Evolutionary conservation across 2,888 invertebrate genomes (phyloP), one percentile per base, ranked within the genome.

Genomic region (Stenodera caucasica): DNA sequence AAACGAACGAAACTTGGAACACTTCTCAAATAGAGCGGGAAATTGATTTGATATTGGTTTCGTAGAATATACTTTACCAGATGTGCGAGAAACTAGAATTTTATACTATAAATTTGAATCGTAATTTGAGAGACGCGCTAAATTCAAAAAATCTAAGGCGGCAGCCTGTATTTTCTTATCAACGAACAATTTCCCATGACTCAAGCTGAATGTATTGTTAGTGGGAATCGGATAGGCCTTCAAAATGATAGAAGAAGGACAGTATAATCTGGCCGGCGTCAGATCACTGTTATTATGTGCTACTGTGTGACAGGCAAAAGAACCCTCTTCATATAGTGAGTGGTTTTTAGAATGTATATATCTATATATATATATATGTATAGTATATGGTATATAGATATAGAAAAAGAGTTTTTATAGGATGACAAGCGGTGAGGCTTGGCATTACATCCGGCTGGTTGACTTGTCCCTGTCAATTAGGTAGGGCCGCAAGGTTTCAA

Each of bases 381-480:
- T 40, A 37, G 7, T 14, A 15, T 35, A n/a, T n/a, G n/a, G 18
- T 12, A 30, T 15, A 33, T 33, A 29, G n/a, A 53, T 11, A 50
- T 30, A 58, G 33, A 52, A 61, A 61, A 64, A 66, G 61, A 67
- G 67, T 65, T 67, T 66, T 63, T 65, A 40, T 40, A 72, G 74
- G 75, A 74, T 77, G 76, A 77, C 78, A 78, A 77, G 67, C 72
- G 71, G 72, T 12, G 51, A 18, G 62, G 45, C 70, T 71, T 71
- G 72, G 77, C 77, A 77, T 79, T 77, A 79, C 78, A 77, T 77
- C 76, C 78, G 78, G 75, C 76, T 78, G 79, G 78, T 76, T 80
- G 78, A 78, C 78, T 79, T 78, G 79, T 79, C 80, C 74, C 76
- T 79, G 80, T 80, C 80, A 80, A 80, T 80, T 80, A 80, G 77